Percentiles rank a stretch among this genome's conserved stretches.
Conservation (phyloP, 2,888 invertebrate genomes). For the Asteroscopus sphinx region DNA sequence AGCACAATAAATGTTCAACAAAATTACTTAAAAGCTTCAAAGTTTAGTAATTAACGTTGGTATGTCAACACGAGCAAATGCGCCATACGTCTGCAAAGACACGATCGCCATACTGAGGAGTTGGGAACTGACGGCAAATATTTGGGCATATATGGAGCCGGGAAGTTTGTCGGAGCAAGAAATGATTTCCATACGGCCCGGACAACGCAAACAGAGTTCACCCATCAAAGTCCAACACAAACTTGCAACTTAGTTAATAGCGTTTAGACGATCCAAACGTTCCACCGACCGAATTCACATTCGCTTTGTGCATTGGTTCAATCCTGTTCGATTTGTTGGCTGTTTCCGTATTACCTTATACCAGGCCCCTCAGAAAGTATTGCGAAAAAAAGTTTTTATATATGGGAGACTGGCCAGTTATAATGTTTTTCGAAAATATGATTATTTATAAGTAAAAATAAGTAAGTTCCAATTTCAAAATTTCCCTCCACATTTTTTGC, state of each 20-base stretch:
- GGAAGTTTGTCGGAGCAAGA: slow-evolving; percentile 83
- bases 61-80: slow-evolving; percentile 71
- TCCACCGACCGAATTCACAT: slow-evolving; percentile 66
- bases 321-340: slow-evolving; percentile 35
- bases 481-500: no score
- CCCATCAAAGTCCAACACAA: slow-evolving; percentile 86
- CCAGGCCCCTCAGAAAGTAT: no score
- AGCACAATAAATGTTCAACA: slow-evolving; percentile 16
- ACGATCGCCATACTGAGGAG: slow-evolving; percentile 77
- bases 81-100: slow-evolving; percentile 75
- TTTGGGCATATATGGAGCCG: slow-evolving; percentile 81
- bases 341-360: slow-evolving; percentile 32
- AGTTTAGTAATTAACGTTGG: slow-evolving; percentile 70
- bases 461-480: no score
- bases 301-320: slow-evolving; percentile 68
- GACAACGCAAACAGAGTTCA: slow-evolving; percentile 82
- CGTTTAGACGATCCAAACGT: slow-evolving; percentile 80
- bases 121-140: slow-evolving; percentile 82
- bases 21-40: slow-evolving; percentile 55
- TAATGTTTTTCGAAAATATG: no score
- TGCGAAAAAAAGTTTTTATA: no score
- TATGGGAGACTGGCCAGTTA: no score
- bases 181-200: slow-evolving; percentile 85
- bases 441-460: no score
- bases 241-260: slow-evolving; percentile 86